Percentiles rank a stretch among this genome's conserved stretches.
These are phyloP conservation scores for Oreochromis spilurus DNA, from an alignment of 2,113 vertebrate species.

Conservation along the genomic window DNA sequence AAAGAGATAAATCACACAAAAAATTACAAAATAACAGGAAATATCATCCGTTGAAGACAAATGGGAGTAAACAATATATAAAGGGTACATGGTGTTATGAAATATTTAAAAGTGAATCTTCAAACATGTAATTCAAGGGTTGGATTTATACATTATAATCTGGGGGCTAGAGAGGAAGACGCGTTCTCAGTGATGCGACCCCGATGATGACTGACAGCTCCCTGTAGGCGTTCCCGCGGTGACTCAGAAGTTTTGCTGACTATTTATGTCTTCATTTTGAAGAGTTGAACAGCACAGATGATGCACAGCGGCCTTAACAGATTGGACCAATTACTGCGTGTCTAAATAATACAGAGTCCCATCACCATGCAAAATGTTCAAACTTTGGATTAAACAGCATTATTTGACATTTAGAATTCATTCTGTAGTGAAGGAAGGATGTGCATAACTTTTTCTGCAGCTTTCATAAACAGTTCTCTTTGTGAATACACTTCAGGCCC, in stretches of 20 bases:
- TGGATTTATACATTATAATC: neutral
- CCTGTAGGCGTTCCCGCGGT: slow-evolving; percentile 1
- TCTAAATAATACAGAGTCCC: neutral
- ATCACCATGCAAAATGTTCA: neutral
- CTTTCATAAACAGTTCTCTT: neutral
- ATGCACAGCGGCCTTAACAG: neutral
- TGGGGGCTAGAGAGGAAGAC: neutral
- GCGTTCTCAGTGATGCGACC: neutral
- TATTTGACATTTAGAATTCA: neutral
- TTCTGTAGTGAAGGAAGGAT: neutral
- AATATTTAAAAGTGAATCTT: neutral
- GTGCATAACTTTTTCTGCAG: neutral
- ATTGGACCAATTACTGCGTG: neutral
- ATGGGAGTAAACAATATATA: neutral
- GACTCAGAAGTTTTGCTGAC: slow-evolving; percentile 13
- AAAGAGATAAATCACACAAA: neutral
- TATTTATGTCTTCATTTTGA: neutral
- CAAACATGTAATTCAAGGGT: neutral
- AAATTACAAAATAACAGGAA: neutral
- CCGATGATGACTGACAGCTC: slow-evolving; percentile 36
- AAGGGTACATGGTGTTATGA: neutral
- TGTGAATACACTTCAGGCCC: neutral
- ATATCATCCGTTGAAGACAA: neutral
- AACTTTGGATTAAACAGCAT: neutral
- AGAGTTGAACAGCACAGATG: neutral